phyloP scores from a whole-genome alignment of 2,888 invertebrate genomes.

The Dryococelus australis region DNA sequence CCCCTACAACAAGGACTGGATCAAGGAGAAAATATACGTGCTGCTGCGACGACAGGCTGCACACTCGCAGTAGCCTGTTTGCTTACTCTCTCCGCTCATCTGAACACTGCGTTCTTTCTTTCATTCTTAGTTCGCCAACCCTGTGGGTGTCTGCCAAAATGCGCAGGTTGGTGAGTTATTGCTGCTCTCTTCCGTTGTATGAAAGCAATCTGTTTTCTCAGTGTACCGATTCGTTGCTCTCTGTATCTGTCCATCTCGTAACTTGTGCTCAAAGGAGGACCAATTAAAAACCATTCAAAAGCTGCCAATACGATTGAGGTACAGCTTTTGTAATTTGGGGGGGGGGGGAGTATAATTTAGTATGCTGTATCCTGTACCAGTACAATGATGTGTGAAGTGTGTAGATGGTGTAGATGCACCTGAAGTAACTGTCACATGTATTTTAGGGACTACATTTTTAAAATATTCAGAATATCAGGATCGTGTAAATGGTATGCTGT shows the following conservation, averaged over 20 bases:
- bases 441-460: not conserved
- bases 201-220: not conserved
- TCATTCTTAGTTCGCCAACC: not conserved
- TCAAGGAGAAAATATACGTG: constrained; percentile 98
- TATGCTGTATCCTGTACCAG: not conserved
- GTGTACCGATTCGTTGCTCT: not conserved
- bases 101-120: too few species aligned
- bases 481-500: not conserved
- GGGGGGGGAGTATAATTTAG: not conserved
- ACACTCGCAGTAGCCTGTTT: not conserved
- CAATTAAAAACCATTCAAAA: not conserved
- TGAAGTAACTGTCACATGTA: not conserved
- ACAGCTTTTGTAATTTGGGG: not conserved
- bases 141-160: not conserved
- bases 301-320: not conserved
- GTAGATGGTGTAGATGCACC: not conserved
- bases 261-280: not conserved
- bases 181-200: not conserved
- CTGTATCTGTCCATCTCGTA: not conserved
- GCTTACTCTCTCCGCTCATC: too few species aligned
- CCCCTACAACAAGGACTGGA: constrained; percentile 99
- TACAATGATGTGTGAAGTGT: not conserved
- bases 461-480: not conserved
- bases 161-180: not conserved
- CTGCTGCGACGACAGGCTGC: constrained; percentile 81